phyloP scores from a whole-genome alignment of 2,113 vertebrate genomes.

The Pogonocichla stellata region DNA sequence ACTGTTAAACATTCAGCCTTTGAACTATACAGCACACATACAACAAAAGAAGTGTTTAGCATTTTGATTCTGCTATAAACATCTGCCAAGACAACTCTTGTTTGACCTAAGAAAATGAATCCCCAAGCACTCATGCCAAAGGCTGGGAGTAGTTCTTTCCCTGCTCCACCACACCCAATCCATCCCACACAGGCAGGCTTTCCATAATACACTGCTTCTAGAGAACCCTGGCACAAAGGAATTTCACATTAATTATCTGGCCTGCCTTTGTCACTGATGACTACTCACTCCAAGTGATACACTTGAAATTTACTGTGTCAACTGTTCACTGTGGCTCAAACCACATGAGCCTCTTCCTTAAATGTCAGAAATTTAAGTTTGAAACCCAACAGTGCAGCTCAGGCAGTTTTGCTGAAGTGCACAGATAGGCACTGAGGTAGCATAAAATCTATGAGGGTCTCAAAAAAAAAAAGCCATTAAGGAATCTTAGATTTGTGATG shows the following conservation, averaged over 20 bases:
- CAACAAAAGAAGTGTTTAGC: not conserved
- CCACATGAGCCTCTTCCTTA: not conserved
- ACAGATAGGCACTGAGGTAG: not conserved
- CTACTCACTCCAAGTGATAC: conserved; percentile 32
- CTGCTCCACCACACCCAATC: conserved; percentile 65
- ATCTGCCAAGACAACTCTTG: conserved; percentile 21
- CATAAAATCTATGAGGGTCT: not conserved
- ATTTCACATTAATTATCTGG: conserved; percentile 15
- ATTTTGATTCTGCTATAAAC: not conserved
- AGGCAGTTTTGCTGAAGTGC: not conserved
- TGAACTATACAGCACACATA: not conserved
- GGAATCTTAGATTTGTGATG: not conserved
- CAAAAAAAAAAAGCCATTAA: not conserved
- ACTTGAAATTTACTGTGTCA: not conserved
- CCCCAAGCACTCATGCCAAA: conserved; percentile 41
- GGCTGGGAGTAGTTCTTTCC: conserved; percentile 60
- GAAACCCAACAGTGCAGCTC: not conserved
- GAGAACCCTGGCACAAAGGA: conserved; percentile 16
- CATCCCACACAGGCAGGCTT: conserved; percentile 52
- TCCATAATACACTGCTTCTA: conserved; percentile 35
- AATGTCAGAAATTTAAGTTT: not conserved
- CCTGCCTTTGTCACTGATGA: conserved; percentile 24
- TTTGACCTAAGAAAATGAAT: conserved; percentile 49
- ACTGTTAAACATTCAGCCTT: not conserved
- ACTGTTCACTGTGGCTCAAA: not conserved